Base-by-base conservation (phyloP, 2,113 vertebrate genomes). In the Mesoclemmys tuberculata region DNA sequence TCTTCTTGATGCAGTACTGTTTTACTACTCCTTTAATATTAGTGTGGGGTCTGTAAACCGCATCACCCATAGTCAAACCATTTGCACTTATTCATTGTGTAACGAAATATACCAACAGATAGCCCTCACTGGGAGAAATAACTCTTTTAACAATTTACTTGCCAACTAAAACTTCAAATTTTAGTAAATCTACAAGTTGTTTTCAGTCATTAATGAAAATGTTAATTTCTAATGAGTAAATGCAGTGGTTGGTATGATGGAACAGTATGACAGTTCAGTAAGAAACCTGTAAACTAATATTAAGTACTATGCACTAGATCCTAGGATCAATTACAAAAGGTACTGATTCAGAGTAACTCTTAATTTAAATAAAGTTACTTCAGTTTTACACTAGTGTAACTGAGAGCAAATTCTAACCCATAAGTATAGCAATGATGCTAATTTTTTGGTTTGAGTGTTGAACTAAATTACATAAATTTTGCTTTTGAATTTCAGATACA, bases 401-500 rank as follows among this genome's bases (percentile, higher is more conserved):
- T 61, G 78, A 82, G 10, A 58, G 24, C 29, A 51, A 51, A 21
- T 49, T 89, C 24, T 77, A 52, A 8, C 38, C 44, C 0, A 3
- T 49, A 82, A 79, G 2, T 61, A 9, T 46, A 61, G 21, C 56
- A 49, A 41, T 29, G 8, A 64, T 74, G 52, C 48, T 1, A 4
- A 8, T n/a, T 75, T 35, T 35, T 92, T 61, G 1, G 6, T 82
- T 85, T 90, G 86, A 78, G 16, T 22, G 54, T 2, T 2, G 89
- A 96, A 48, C 5, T 31, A 41, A 78, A 16, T 78, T 4, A 27
- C 0, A 2, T 92, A n/a, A 26, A 4, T 4, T 71, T 21, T 93
- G 21, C 29, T 92, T 88, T 97, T 91, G 3, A 11, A 46, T 93
- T 98, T 95, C 97, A 99, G 99, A 98, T 99, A 92, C 99, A 99